These are phyloP conservation scores for Microchrysa polita DNA, from an alignment of 2,888 invertebrate genomes.

Conservation along the genomic window DNA sequence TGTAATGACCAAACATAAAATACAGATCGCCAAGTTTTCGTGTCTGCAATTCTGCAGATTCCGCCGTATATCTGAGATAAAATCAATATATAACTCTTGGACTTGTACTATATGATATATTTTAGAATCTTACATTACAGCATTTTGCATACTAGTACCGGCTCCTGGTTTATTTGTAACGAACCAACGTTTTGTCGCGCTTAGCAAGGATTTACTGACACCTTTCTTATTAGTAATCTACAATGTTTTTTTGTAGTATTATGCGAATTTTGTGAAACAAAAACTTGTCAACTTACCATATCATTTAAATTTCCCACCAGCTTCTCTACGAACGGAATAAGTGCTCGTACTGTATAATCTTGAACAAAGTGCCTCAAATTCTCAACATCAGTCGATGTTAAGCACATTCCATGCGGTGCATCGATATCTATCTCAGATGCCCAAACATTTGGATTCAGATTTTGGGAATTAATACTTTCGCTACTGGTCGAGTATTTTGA, in stretches of 20 bases:
- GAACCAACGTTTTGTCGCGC: slow-evolving; percentile 96
- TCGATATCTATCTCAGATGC: slow-evolving; percentile 68
- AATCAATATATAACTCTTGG: background rate
- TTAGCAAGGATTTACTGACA: slow-evolving; percentile 90
- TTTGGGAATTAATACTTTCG: slow-evolving; percentile 68
- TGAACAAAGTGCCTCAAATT: slow-evolving; percentile 84
- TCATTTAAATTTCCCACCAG: slow-evolving; percentile 84
- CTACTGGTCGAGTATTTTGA: slow-evolving; percentile 66
- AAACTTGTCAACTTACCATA: slow-evolving; percentile 66
- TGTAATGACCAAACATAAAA: slow-evolving; percentile 95
- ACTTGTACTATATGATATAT: background rate
- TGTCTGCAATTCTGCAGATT: slow-evolving; percentile 91
- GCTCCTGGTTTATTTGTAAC: slow-evolving; percentile 87
- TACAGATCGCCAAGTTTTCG: slow-evolving; percentile 93
- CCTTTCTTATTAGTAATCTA: slow-evolving; percentile 88
- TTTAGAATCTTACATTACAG: slow-evolving; percentile 78
- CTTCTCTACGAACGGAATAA: slow-evolving; percentile 92
- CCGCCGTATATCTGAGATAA: slow-evolving; percentile 74
- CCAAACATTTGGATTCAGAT: slow-evolving; percentile 69
- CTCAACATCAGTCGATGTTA: slow-evolving; percentile 86
- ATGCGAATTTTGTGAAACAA: slow-evolving; percentile 12
- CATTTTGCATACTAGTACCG: slow-evolving; percentile 74
- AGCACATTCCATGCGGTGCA: slow-evolving; percentile 74
- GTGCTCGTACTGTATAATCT: slow-evolving; percentile 85
- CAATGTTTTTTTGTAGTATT: slow-evolving; percentile 37